Percentiles rank a stretch among this genome's conserved stretches.
phyloP scores from a whole-genome alignment of 2,888 invertebrate species.

The Parasteatoda lunata region DNA sequence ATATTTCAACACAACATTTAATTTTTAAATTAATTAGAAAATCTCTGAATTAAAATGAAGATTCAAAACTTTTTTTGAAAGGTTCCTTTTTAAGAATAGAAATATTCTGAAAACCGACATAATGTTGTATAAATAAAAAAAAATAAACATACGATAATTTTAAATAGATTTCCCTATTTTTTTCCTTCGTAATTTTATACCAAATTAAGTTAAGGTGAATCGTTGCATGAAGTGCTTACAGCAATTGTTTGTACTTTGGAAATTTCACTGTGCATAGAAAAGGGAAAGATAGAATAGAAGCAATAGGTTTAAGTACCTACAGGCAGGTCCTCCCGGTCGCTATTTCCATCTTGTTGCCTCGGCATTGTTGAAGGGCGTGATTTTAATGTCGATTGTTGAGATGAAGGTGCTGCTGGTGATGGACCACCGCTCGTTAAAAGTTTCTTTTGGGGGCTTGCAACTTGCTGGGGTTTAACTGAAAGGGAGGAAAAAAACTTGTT shows the following conservation, averaged over 20 bases:
- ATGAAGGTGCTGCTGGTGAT: slow-evolving; percentile 56
- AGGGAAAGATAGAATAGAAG: slow-evolving; percentile 42
- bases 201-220: too few relatives aligned
- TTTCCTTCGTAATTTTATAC: too few relatives aligned
- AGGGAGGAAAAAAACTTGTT: neutral
- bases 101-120: too few relatives aligned
- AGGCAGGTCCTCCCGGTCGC: slow-evolving; percentile 66
- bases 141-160: too few relatives aligned
- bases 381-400: slow-evolving; percentile 63
- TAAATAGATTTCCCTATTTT: too few relatives aligned
- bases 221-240: too few relatives aligned
- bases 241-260: neutral
- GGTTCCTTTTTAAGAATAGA: too few relatives aligned
- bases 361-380: slow-evolving; percentile 50
- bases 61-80: too few relatives aligned
- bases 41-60: too few relatives aligned
- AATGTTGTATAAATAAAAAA: too few relatives aligned
- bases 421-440: slow-evolving; percentile 28
- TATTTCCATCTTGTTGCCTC: slow-evolving; percentile 30
- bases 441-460: slow-evolving; percentile 65
- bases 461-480: slow-evolving; percentile 59
- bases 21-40: too few relatives aligned
- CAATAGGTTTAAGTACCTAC: slow-evolving; percentile 64
- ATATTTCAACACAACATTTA: too few relatives aligned
- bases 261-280: neutral